Conservation (phyloP, 2,888 invertebrate species). For the Zeuzera pyrina region DNA sequence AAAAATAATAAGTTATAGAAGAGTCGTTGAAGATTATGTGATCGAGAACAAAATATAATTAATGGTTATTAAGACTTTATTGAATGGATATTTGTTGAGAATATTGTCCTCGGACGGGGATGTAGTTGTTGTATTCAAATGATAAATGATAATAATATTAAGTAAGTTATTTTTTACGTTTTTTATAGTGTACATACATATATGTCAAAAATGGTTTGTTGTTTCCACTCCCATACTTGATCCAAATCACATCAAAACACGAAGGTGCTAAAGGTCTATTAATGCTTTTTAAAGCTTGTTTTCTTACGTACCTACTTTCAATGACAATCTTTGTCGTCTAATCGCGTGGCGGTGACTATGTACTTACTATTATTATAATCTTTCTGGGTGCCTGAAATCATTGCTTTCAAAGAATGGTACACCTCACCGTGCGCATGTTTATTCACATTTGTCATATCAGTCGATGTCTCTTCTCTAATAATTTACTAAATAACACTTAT, state of each 20-base stretch:
- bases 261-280: constrained; percentile 71
- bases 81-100: constrained; percentile 67
- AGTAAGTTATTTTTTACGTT: constrained; percentile 74
- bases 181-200: constrained; percentile 60
- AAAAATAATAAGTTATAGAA: constrained; percentile 50
- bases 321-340: too few species aligned
- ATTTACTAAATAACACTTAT: too few species aligned
- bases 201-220: constrained; percentile 61
- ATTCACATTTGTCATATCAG: too few species aligned
- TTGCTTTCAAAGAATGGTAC: too few species aligned
- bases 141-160: constrained; percentile 69
- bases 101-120: constrained; percentile 64
- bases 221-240: constrained; percentile 58
- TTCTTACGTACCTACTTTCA: constrained; percentile 10
- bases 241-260: constrained; percentile 41
- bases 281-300: constrained; percentile 58
- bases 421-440: too few species aligned
- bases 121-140: constrained; percentile 72
- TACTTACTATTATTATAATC: constrained; percentile 21
- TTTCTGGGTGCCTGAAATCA: constrained; percentile 29
- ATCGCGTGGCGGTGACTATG: too few species aligned
- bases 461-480: too few species aligned
- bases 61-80: constrained; percentile 70
- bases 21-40: constrained; percentile 73
- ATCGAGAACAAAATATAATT: constrained; percentile 54